Percentiles rank a stretch among this genome's conserved stretches.
These are phyloP conservation scores for Phrynocephalus guinanensis DNA, from an alignment of 2,797 vertebrate genomes.

Conservation along the genomic window DNA sequence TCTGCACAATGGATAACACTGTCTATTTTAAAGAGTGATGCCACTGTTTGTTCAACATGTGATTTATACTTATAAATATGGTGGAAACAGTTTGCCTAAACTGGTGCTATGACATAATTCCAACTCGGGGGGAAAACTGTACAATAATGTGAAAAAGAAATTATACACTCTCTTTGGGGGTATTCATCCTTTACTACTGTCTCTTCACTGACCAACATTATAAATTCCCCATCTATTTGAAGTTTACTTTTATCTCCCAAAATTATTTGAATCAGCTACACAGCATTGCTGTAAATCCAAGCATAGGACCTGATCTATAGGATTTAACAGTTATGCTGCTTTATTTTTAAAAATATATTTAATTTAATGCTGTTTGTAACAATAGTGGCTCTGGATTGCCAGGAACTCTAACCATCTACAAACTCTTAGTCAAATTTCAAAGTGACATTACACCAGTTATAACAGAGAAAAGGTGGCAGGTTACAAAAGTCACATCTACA, in stretches of 20 bases:
- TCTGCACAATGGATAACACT: background rate
- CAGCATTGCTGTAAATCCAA: background rate
- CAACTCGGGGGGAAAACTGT: background rate
- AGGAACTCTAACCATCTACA: background rate
- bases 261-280: background rate
- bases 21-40: background rate
- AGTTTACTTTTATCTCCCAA: constrained; percentile 1
- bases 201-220: background rate
- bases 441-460: background rate
- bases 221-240: background rate
- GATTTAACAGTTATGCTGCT: background rate
- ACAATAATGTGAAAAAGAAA: background rate
- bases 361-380: background rate
- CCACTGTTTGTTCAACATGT: background rate
- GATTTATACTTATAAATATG: background rate
- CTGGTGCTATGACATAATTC: background rate
- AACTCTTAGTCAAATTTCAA: background rate
- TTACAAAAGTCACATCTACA: background rate
- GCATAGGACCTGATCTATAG: background rate
- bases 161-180: background rate
- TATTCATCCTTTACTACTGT: background rate
- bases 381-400: background rate
- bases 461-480: background rate
- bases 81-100: background rate
- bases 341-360: background rate